A percentile compares a stretch with the other conserved stretches of the same genome.
These are phyloP conservation scores for Peromyscus eremicus DNA, from an alignment of 2,797 vertebrate species.

Conservation along the genomic window DNA sequence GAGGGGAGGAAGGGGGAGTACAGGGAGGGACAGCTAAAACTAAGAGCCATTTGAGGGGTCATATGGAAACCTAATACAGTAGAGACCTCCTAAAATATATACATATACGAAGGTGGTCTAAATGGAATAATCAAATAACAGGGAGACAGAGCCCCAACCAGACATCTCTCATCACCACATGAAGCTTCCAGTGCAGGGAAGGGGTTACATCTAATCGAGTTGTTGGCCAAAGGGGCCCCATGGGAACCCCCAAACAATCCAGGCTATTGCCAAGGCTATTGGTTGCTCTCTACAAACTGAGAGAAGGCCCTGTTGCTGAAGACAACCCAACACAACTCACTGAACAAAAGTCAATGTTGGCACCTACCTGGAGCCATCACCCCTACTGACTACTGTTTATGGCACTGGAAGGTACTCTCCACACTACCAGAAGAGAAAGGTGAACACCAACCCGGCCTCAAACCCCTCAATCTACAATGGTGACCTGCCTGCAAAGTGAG, in stretches of 20 bases:
- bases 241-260: neutral
- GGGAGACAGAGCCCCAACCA: too few species aligned
- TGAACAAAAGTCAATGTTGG: neutral
- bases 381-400: neutral
- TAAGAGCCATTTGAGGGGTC: too few species aligned
- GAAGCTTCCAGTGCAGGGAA: too few species aligned
- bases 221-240: neutral
- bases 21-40: neutral
- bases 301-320: neutral
- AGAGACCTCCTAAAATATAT: too few species aligned
- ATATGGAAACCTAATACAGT: too few species aligned
- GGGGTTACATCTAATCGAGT: too few species aligned
- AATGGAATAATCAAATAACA: too few species aligned
- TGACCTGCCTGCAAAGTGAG: neutral
- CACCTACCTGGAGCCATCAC: neutral
- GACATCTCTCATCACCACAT: too few species aligned
- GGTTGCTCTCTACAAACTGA: neutral
- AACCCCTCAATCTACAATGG: neutral
- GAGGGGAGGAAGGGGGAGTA: neutral
- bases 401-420: neutral
- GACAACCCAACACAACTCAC: too few species aligned
- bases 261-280: neutral
- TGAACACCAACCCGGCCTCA: neutral
- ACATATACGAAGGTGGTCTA: too few species aligned
- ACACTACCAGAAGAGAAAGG: neutral